Evolutionary conservation across 2,797 vertebrate species (phyloP).

Genomic region (Sebastiscus tertius): DNA sequence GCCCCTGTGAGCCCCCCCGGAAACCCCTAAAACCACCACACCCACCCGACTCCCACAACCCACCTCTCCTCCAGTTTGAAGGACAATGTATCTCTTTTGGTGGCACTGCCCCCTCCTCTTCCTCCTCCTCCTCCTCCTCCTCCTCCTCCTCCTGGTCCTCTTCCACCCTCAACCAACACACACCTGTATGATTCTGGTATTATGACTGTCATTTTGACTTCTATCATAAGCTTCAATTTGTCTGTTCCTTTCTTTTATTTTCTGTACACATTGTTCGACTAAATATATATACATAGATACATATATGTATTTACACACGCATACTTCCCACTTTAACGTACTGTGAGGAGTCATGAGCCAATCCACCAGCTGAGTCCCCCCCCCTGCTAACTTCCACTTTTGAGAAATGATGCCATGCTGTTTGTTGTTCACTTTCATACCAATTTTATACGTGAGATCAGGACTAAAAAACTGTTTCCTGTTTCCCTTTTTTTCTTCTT

Average conservation of each 20-base stretch:
- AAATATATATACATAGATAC: constrained; percentile 36
- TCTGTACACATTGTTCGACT: constrained; percentile 37
- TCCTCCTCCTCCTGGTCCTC: not conserved
- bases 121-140: not conserved
- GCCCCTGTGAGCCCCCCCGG: constrained; percentile 84
- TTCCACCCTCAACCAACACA: constrained; percentile 1
- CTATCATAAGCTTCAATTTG: constrained; percentile 48
- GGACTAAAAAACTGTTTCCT: constrained; percentile 69
- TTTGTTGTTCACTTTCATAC: constrained; percentile 58
- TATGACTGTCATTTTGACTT: constrained; percentile 47
- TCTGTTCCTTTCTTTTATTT: constrained; percentile 44
- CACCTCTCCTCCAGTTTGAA: constrained; percentile 54
- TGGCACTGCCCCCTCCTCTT: constrained; percentile 75
- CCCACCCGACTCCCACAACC: not conserved
- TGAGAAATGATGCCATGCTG: constrained; percentile 57
- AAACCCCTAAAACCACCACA: not conserved
- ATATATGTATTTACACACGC: not conserved
- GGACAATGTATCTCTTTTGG: constrained; percentile 85
- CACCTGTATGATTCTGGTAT: constrained; percentile 64
- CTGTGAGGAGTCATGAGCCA: constrained; percentile 68
- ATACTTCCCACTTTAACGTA: constrained; percentile 54
- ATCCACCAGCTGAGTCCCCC: constrained; percentile 35
- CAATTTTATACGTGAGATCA: constrained; percentile 70
- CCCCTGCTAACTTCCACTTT: constrained; percentile 21
- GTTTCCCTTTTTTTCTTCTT: not conserved